Conservation (phyloP, 1,140 invertebrate species). For the Diorhabda carinulata region DNA sequence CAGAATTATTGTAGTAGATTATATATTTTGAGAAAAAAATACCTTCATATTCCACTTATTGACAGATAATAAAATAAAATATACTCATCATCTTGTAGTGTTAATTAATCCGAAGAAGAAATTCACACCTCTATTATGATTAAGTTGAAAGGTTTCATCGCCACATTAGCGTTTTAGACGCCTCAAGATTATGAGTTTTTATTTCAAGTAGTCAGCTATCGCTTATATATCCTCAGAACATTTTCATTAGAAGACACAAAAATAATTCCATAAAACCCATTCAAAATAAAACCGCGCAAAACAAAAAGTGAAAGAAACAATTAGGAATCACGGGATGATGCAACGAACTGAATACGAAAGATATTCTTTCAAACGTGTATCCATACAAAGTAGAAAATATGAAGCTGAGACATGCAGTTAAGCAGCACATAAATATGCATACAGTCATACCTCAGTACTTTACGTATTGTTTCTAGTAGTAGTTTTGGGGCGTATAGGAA, state of each 20-base stretch:
- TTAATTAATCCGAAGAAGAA: too few species aligned
- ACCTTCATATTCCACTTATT: too few species aligned
- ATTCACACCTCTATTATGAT: too few species aligned
- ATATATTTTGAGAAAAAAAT: too few species aligned
- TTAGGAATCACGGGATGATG: slow-evolving; percentile 5
- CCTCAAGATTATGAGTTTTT: too few species aligned
- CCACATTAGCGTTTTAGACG: too few species aligned
- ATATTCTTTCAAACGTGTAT: slow-evolving; percentile 7
- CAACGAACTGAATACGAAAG: slow-evolving; percentile 1
- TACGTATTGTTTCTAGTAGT: slow-evolving; percentile 13
- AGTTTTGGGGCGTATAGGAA: slow-evolving; percentile 2
- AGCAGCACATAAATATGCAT: slow-evolving; percentile 11
- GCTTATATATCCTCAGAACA: too few species aligned
- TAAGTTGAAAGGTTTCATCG: too few species aligned
- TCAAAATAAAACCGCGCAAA: neutral
- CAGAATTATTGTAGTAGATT: too few species aligned
- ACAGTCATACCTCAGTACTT: slow-evolving; percentile 12
- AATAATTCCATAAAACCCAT: neutral
- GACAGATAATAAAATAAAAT: too few species aligned
- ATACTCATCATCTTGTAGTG: too few species aligned
- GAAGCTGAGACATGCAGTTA: slow-evolving; percentile 14
- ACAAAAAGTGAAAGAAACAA: slow-evolving; percentile 11
- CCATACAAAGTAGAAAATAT: slow-evolving; percentile 13
- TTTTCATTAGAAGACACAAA: neutral
- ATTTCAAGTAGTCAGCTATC: too few species aligned